Conservation (phyloP, 2,888 invertebrate species). For the Adelphocoris suturalis region DNA sequence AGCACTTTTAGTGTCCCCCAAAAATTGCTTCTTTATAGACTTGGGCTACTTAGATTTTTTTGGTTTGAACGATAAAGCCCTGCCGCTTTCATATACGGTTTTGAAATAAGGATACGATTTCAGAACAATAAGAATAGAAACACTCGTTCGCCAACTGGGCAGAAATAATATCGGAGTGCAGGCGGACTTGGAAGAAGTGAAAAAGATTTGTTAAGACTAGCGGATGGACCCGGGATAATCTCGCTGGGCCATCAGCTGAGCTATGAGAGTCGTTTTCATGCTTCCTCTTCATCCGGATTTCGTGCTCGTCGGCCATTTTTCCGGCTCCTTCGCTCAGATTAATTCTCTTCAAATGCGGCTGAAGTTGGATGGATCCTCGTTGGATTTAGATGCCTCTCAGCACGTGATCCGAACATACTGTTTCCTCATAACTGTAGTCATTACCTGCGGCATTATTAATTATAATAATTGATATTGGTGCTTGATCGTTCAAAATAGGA, state of each 20-base stretch:
- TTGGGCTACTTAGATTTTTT: too few relatives aligned
- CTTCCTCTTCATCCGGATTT: background rate
- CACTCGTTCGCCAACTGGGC: too few relatives aligned
- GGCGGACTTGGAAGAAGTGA: background rate
- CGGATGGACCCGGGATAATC: background rate
- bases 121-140: too few relatives aligned
- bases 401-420: background rate
- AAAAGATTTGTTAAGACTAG: background rate
- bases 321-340: background rate
- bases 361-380: background rate
- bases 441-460: too few relatives aligned
- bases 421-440: too few relatives aligned
- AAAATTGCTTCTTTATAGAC: too few relatives aligned
- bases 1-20: too few relatives aligned
- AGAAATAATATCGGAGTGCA: background rate
- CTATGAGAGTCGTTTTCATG: background rate
- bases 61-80: too few relatives aligned
- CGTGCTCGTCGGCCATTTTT: background rate
- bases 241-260: background rate
- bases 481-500: too few relatives aligned
- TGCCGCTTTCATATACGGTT: too few relatives aligned
- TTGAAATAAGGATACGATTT: too few relatives aligned
- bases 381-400: background rate
- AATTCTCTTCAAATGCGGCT: background rate
- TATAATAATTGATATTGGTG: too few relatives aligned